A percentile compares a stretch with the other conserved stretches of the same genome.
Conservation (phyloP, 2,888 invertebrate species). For the Drosophila quinaria region DNA sequence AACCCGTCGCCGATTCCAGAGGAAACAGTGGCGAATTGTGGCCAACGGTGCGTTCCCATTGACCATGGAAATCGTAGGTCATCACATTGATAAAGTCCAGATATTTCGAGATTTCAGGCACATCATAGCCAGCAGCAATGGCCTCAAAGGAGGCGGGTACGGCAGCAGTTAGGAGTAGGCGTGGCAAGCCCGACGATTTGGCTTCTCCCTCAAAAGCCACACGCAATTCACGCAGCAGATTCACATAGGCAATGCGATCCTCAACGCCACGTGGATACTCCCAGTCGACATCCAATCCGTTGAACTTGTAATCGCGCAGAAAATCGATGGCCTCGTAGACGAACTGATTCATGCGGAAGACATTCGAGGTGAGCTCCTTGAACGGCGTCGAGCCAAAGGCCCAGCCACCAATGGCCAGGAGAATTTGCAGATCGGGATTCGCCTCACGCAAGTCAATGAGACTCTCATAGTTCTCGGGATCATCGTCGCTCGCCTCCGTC, state of each 20-base stretch:
- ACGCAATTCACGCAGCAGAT: constrained; percentile 93
- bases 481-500: constrained; percentile 92
- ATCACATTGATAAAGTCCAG: constrained; percentile 97
- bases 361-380: constrained; percentile 95
- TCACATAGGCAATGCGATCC: constrained; percentile 93
- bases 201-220: constrained; percentile 97
- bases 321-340: constrained; percentile 98
- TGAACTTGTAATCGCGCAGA: constrained; percentile 95
- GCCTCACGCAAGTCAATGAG: constrained; percentile 94
- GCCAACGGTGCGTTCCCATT: constrained; percentile 97
- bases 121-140: constrained; percentile 97
- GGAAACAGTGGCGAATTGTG: constrained; percentile 97
- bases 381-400: constrained; percentile 98
- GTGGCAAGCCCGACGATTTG: constrained; percentile 93
- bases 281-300: constrained; percentile 97
- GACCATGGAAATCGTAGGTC: constrained; percentile 98
- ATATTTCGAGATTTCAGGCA: constrained; percentile 96
- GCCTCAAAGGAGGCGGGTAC: constrained; percentile 97
- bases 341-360: constrained; percentile 97
- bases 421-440: constrained; percentile 94
- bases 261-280: constrained; percentile 96
- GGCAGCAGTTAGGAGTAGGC: constrained; percentile 93
- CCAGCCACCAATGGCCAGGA: constrained; percentile 97
- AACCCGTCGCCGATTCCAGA: constrained; percentile 94
- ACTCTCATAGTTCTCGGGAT: constrained; percentile 94